phyloP scores from a whole-genome alignment of 2,888 invertebrate genomes.

The Drosophila kokeensis region DNA sequence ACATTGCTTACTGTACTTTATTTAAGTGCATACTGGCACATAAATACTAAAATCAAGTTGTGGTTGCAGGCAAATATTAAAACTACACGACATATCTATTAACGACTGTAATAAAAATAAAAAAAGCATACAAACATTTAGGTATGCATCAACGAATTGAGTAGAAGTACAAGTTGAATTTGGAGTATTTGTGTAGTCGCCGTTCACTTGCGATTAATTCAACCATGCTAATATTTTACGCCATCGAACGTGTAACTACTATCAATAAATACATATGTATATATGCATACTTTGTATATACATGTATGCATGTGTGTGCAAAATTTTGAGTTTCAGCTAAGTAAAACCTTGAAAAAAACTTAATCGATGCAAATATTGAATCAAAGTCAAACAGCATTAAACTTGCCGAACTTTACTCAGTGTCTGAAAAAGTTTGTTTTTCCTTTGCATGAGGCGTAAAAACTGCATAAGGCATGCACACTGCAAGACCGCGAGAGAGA shows the following conservation, averaged over 20 bases:
- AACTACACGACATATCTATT: background rate
- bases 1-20: background rate
- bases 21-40: background rate
- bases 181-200: constrained; percentile 23
- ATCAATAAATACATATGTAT: constrained; percentile 7
- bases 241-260: constrained; percentile 11
- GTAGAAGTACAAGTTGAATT: background rate
- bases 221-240: constrained; percentile 19
- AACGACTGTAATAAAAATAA: constrained; percentile 8
- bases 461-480: constrained; percentile 48
- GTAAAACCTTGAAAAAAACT: constrained; percentile 59
- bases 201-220: constrained; percentile 28
- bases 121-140: background rate
- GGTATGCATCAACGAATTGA: background rate
- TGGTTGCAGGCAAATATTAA: background rate
- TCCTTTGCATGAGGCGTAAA: constrained; percentile 60
- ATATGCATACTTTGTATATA: background rate
- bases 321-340: constrained; percentile 47
- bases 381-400: constrained; percentile 79
- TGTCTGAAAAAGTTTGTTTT: constrained; percentile 68
- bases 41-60: background rate
- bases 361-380: constrained; percentile 79
- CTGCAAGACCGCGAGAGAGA: background rate
- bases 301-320: constrained; percentile 2
- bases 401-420: constrained; percentile 77